Evolutionary conservation across 2,797 vertebrate species (phyloP), one percentile per base, ranked within the genome.

Genomic region (Dallia pectoralis): DNA sequence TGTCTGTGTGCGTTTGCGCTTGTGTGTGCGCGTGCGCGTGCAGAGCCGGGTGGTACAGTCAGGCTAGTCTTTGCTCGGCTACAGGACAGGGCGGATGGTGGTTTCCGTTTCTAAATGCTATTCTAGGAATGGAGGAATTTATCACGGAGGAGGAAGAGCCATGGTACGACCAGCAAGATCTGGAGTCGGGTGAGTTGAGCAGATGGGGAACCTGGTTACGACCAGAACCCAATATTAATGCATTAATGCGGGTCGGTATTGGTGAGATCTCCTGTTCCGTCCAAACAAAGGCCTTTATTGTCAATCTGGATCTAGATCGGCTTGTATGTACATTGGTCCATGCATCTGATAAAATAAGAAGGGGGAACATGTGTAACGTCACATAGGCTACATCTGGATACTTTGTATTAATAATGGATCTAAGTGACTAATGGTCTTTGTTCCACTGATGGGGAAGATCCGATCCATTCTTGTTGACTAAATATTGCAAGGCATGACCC

Each of bases 161-260:
- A 67, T 98, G 96, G 96, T 97, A 98, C 87, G 95, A 96, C 84
- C 96, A 97, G 81, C 96, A 96, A 84, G 96, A 98, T 86, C 93
- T 98, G 89, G 96, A 98, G 88, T 96, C 96, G 93, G 96, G 96
- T 98, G 93, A 91, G 90, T 74, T 47, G 53, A 7, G 22, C 1
- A 61, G 74, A 8, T 30, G 19, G 15, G 32, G 11, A 6, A 11
- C 14, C 78, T 19, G 65, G 69, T 71, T 61, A 14, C 33, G 27
- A 25, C n/a, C 53, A 56, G 74, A 84, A 86, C 69, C n/a, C 53
- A 0, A 63, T 33, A 74, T 48, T 79, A 76, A 77, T 67, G 74
- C 75, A 32, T 68, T 70, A 72, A 59, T 2, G 4, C 18, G 69
- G 68, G 4, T 48, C 6, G 33, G 12, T 22, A 8, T n/a, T 36